Percentiles rank a stretch among this genome's conserved stretches.
Conservation (phyloP, 1,140 invertebrate species). For the Ips typographus region DNA sequence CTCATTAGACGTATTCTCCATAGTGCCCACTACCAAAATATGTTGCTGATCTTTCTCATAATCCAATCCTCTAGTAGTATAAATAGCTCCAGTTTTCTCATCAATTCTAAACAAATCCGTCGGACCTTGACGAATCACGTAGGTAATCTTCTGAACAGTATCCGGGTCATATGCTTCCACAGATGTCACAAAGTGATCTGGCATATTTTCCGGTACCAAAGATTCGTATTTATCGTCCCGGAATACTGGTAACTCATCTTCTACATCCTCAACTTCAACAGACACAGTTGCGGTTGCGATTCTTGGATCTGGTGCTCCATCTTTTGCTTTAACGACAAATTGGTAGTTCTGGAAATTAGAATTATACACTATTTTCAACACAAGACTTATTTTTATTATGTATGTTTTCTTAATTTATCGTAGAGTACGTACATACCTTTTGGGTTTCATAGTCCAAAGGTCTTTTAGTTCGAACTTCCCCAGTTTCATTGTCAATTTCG, state of each 20-base stretch:
- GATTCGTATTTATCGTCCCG: constrained; percentile 70
- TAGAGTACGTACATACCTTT: constrained; percentile 57
- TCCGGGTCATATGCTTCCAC: constrained; percentile 72
- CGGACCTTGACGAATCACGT: constrained; percentile 78
- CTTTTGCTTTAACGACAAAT: constrained; percentile 85
- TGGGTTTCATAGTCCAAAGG: constrained; percentile 83
- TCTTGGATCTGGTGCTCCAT: constrained; percentile 80
- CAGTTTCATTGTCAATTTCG: constrained; percentile 73
- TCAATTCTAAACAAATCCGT: constrained; percentile 82
- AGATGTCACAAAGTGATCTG: constrained; percentile 68
- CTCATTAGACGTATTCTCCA: constrained; percentile 72
- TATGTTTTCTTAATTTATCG: not conserved
- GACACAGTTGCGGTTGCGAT: constrained; percentile 85
- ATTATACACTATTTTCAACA: not conserved
- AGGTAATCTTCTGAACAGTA: constrained; percentile 77
- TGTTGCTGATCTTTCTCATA: constrained; percentile 75
- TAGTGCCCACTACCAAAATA: constrained; percentile 75
- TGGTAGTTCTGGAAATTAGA: constrained; percentile 61
- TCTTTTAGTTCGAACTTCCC: constrained; percentile 73
- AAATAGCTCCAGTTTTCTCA: constrained; percentile 73
- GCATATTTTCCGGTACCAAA: constrained; percentile 79
- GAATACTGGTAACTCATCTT: constrained; percentile 85
- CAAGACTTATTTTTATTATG: not conserved
- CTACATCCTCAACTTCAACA: constrained; percentile 74
- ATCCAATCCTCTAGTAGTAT: constrained; percentile 74